phyloP scores from a whole-genome alignment of 2,113 vertebrate genomes.

The Siniperca knerii region DNA sequence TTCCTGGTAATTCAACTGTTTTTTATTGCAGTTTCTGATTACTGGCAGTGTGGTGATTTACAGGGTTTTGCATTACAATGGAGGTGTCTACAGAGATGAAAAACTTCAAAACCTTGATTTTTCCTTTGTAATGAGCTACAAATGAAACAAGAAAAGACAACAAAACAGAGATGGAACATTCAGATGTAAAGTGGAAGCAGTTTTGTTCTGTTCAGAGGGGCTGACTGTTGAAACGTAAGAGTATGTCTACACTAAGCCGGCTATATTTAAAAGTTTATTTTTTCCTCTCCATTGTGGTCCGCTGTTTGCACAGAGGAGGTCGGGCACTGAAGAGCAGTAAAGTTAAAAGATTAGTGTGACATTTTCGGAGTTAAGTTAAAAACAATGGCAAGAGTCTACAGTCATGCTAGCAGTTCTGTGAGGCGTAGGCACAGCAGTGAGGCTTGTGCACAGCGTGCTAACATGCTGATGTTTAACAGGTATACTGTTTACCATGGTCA shows the following conservation, averaged over 20 bases:
- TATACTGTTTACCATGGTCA: too few species aligned
- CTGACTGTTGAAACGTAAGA: not conserved
- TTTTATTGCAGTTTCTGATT: constrained; percentile 19
- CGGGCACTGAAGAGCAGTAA: not conserved
- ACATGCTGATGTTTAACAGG: too few species aligned
- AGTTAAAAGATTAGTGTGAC: not conserved
- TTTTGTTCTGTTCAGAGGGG: not conserved
- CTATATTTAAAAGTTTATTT: not conserved
- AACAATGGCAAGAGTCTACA: too few species aligned
- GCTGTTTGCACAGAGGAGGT: not conserved
- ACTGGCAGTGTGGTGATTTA: constrained; percentile 1
- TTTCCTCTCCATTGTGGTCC: not conserved
- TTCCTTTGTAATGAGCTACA: constrained; percentile 47
- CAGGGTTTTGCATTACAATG: constrained; percentile 1
- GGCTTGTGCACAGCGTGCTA: too few species aligned
- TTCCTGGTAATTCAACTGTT: not conserved
- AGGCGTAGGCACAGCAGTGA: too few species aligned
- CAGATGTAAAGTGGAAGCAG: not conserved
- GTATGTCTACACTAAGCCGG: not conserved
- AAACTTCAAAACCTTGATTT: constrained; percentile 42
- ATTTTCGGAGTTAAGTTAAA: not conserved
- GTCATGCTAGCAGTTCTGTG: too few species aligned
- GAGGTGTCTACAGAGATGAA: constrained; percentile 12
- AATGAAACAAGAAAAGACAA: constrained; percentile 16
- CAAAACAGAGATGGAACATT: not conserved